These are phyloP conservation scores for Sciurus carolinensis DNA, from an alignment of 2,797 vertebrate genomes.

Conservation along the genomic window DNA sequence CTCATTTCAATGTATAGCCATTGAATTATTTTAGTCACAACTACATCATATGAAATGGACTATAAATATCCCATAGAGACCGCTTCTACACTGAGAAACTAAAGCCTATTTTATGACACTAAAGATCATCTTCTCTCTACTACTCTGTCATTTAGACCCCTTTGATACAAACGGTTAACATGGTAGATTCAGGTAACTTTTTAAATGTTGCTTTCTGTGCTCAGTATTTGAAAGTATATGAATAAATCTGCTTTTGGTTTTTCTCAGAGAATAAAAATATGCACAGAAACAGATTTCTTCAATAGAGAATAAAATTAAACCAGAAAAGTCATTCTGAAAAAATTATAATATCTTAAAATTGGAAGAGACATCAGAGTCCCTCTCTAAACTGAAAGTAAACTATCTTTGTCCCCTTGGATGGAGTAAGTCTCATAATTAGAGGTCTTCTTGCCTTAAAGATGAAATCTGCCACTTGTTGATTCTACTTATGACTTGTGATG, in stretches of 20 bases:
- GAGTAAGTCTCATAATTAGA: neutral
- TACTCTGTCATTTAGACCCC: neutral
- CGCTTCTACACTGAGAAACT: slow-evolving; percentile 1
- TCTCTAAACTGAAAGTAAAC: slow-evolving; percentile 45
- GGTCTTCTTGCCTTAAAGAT: slow-evolving; percentile 43
- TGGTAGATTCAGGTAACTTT: neutral
- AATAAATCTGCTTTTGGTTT: neutral
- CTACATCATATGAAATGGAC: slow-evolving; percentile 62
- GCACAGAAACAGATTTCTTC: slow-evolving; percentile 55
- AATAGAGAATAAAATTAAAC: slow-evolving; percentile 67
- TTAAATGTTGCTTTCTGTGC: slow-evolving; percentile 27
- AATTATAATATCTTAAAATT: slow-evolving; percentile 53
- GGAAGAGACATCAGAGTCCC: neutral
- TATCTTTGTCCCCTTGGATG: neutral
- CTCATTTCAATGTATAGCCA: slow-evolving; percentile 38
- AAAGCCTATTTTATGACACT: slow-evolving; percentile 50
- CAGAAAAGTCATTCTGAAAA: slow-evolving; percentile 23
- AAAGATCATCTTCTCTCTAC: slow-evolving; percentile 57
- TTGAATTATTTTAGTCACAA: slow-evolving; percentile 48
- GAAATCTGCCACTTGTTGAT: slow-evolving; percentile 54
- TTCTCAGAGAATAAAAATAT: slow-evolving; percentile 66
- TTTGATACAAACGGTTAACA: slow-evolving; percentile 48
- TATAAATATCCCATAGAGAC: slow-evolving; percentile 33
- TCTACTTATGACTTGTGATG: slow-evolving; percentile 6
- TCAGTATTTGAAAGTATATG: slow-evolving; percentile 16